Base-by-base conservation (phyloP, 2,113 vertebrate species). In the Albula glossodonta region DNA sequence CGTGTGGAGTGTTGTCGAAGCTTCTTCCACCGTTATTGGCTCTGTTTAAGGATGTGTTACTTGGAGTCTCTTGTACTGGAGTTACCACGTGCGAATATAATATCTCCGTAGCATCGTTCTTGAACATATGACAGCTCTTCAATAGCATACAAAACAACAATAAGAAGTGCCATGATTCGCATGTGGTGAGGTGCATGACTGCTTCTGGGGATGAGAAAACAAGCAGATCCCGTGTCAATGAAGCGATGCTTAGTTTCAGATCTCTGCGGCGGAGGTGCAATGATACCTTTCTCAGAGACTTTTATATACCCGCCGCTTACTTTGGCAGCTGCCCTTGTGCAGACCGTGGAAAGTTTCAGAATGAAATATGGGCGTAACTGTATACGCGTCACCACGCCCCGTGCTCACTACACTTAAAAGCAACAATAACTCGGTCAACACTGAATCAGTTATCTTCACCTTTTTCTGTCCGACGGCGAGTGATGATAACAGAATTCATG, bases 81-180 rank as follows among this genome's bases (percentile, higher is more conserved):
- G 94, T 93, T 83, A 93, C 95, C 60, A 95, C 96, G 84, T 95
- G 97, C 0, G 97, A 91, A 88, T 97, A 97, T 81, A 98, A 95
- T 81, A 96, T 95, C 94, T 99, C 97, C 41, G 98, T 99, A 51
- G 96, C 97, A 93, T 98, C 97, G 88, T 99, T 99, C 93, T 97
- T 97, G 89, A 97, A 96, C 91, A 96, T 93, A 85, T 93, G 94
- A 92, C 94, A 96, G 90, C 94, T 97, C 94, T 93, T 95, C 86
- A 97, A 91, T 56, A 97, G 94, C 92, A 97, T 83, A 93, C 96
- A 97, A 48, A 96, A 89, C 8, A 97, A 85, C 85, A 97, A 85
- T 86, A 98, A 82, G 87, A 95, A 92, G 11, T 92, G 96, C 93
- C 96, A 94, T 88, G 93, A 89, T 60, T 96, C 96, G 86, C 94